These are phyloP conservation scores for Heliocidaris erythrogramma DNA, from an alignment of 35 echinoderm and acorn worm genomes.

Conservation along the genomic window DNA sequence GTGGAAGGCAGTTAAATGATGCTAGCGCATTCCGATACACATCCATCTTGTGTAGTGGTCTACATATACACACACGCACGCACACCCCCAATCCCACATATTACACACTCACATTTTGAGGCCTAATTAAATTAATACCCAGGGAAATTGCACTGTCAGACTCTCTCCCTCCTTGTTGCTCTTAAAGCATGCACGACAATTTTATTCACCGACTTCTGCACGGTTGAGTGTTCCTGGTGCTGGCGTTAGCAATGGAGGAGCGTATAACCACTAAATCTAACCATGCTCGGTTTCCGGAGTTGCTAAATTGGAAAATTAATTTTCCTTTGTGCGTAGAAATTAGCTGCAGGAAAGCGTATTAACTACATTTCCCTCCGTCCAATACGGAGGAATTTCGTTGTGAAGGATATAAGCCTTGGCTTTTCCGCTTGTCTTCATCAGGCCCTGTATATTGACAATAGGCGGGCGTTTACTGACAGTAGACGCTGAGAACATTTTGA, in stretches of 20 bases:
- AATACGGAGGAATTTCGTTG: neutral
- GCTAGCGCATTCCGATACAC: neutral
- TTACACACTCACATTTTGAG: slow-evolving; percentile 8
- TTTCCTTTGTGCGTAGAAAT: neutral
- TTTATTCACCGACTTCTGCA: neutral
- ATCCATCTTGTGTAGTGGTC: neutral
- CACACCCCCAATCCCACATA: neutral
- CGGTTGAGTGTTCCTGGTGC: neutral
- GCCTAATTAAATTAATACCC: slow-evolving; percentile 18
- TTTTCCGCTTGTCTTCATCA: neutral
- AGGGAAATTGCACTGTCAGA: slow-evolving; percentile 1
- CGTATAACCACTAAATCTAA: neutral
- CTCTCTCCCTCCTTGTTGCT: neutral
- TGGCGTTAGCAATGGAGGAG: neutral
- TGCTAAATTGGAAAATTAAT: neutral
- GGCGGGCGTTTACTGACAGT: too few relatives aligned
- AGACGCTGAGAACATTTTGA: too few relatives aligned
- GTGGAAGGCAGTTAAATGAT: neutral
- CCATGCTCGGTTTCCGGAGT: neutral
- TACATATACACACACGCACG: neutral
- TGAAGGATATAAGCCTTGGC: neutral
- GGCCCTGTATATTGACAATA: neutral
- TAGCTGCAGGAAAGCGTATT: neutral
- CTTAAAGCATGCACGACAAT: neutral
- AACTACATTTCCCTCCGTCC: neutral